Base-by-base conservation (phyloP, 2,888 invertebrate species). In the Plagiodera versicolora region DNA sequence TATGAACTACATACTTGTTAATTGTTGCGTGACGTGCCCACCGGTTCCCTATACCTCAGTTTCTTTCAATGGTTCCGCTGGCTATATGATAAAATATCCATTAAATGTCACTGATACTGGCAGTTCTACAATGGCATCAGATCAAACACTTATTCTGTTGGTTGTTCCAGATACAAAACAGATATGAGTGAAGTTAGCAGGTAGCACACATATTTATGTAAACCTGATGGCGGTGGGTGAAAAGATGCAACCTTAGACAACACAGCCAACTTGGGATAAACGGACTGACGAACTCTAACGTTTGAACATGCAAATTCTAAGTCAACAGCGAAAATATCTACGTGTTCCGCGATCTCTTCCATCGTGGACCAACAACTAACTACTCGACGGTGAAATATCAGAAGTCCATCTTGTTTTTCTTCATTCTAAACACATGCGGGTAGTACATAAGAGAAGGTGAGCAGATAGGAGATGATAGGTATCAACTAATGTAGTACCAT, bases 21-120 rank as follows among this genome's bases (percentile, higher is more conserved):
- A 83, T 81, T 83, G 83, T 83, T 81, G 83, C 83, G 82, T 81
- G 78, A 78, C 80, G 83, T 81, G 81, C 83, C 82, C 83, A 76
- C 75, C 68, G 71, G 72, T 80, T 82, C 82, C 83, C 86, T 87
- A 87, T 83, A 87, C 87, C 86, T 87, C 87, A 85, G 87, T 87
- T 86, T 87, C 87, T 85, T 86, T 86, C 85, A 87, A 86, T 81
- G 86, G 86, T 85, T 87, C 87, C 83, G 87, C 86, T 83, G 86
- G 87, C 87, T 87, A 84, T 83, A 85, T 86, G 44, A 72, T 67
- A 73, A 81, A 83, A 81, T 79, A 64, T 63, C 32, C 44, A 58
- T 63, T 66, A 61, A 52, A 60, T 63, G 49, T 50, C 61, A 54
- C 51, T 44, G 14, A 14, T 39, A 32, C 11, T 24, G 24, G 24